These are phyloP conservation scores for Pomatorhinus ruficollis DNA, from an alignment of 2,113 vertebrate genomes.

Conservation along the genomic window DNA sequence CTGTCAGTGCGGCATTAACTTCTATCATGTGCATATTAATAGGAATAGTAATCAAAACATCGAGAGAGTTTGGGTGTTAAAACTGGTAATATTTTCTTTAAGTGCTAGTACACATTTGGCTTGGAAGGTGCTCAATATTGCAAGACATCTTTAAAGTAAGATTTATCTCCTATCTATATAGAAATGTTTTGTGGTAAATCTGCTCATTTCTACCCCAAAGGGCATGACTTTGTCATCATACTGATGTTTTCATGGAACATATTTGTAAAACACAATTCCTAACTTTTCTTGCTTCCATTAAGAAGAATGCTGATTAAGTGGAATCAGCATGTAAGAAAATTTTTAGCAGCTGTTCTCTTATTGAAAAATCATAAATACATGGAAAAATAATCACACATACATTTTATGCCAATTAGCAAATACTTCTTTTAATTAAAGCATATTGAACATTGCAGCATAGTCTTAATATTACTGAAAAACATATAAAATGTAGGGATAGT, in stretches of 20 bases:
- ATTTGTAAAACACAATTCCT: slow-evolving; percentile 8
- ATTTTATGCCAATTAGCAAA: slow-evolving; percentile 70
- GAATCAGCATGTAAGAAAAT: slow-evolving; percentile 57
- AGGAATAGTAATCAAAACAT: slow-evolving; percentile 69
- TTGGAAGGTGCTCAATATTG: slow-evolving; percentile 17
- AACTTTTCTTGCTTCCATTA: slow-evolving; percentile 23
- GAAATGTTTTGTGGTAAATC: background rate
- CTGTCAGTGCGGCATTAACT: slow-evolving; percentile 64
- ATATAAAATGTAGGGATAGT: slow-evolving; percentile 14
- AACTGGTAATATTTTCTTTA: slow-evolving; percentile 69
- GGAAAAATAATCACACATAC: slow-evolving; percentile 54
- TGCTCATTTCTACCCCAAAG: slow-evolving; percentile 39
- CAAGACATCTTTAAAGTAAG: background rate
- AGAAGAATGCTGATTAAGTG: slow-evolving; percentile 33
- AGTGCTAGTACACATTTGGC: slow-evolving; percentile 49
- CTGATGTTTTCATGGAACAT: slow-evolving; percentile 22
- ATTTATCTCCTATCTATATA: slow-evolving; percentile 22
- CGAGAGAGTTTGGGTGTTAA: slow-evolving; percentile 42
- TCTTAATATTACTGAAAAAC: slow-evolving; percentile 28
- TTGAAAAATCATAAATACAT: slow-evolving; percentile 35
- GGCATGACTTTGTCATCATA: slow-evolving; percentile 8
- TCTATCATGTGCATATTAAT: slow-evolving; percentile 68
- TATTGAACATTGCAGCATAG: background rate
- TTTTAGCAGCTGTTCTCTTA: slow-evolving; percentile 53
- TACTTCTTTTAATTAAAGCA: slow-evolving; percentile 48